Conservation (phyloP, 2,797 vertebrate genomes). For the Pelobates cultripes region DNA sequence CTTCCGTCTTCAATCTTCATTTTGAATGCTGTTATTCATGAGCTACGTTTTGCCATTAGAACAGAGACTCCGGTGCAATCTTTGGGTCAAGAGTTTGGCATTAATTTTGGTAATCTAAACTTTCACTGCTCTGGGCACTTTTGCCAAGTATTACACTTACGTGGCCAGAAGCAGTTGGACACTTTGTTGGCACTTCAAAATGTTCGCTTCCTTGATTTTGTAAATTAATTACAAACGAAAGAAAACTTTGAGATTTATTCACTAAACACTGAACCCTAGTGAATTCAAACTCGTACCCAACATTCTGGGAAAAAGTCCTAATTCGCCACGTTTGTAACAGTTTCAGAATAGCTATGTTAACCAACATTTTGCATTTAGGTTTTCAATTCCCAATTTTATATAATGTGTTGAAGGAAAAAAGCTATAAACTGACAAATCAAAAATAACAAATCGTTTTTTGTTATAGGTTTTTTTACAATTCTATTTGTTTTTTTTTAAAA, state of each 20-base stretch:
- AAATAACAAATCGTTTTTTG: not conserved
- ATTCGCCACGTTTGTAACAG: constrained; percentile 2
- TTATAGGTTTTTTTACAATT: not conserved
- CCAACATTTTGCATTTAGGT: not conserved
- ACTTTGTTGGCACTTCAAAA: too few species aligned
- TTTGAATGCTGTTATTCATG: not conserved
- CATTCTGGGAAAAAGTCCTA: too few species aligned
- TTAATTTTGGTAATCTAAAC: constrained; percentile 26
- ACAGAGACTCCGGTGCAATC: not conserved
- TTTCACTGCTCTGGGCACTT: not conserved
- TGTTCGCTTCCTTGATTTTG: too few species aligned
- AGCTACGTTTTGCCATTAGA: not conserved
- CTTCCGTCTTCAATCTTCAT: not conserved
- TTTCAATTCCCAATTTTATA: constrained; percentile 19
- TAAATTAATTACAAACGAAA: too few species aligned
- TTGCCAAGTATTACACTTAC: too few species aligned
- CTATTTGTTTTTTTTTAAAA: not conserved
- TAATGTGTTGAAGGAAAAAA: constrained; percentile 13
- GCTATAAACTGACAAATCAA: constrained; percentile 1
- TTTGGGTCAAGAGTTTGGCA: constrained; percentile 30
- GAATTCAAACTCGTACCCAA: too few species aligned
- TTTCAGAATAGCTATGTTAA: constrained; percentile 6
- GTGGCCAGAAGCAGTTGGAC: too few species aligned
- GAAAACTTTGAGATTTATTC: too few species aligned
- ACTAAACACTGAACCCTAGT: too few species aligned